These are phyloP conservation scores for Matsumurasca onukii DNA, from an alignment of 1,140 invertebrate species.

Conservation along the genomic window DNA sequence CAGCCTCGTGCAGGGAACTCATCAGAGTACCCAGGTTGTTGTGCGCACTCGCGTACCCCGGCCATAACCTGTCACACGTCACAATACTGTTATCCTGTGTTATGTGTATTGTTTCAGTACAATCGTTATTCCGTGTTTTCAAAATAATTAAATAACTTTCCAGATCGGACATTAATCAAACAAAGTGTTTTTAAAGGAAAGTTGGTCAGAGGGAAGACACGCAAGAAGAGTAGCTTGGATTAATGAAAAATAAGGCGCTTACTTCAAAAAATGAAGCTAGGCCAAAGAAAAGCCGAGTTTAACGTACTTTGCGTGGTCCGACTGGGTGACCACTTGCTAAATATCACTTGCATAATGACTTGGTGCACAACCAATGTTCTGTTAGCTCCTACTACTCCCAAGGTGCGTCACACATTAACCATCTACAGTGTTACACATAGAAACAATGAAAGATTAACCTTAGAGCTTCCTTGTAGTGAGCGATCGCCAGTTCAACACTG, in stretches of 20 bases:
- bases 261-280: not conserved
- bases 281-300: not conserved
- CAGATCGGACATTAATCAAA: too few species aligned
- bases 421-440: not conserved
- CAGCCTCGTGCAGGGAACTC: conserved; percentile 61
- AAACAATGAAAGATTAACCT: conserved; percentile 59
- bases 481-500: conserved; percentile 65
- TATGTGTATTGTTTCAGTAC: not conserved
- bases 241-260: not conserved
- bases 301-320: not conserved
- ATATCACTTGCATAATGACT: not conserved
- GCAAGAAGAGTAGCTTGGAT: not conserved
- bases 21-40: conserved; percentile 86
- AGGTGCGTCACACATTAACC: not conserved
- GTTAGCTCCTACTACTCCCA: not conserved
- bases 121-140: not conserved
- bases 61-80: conserved; percentile 69
- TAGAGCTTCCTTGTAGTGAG: conserved; percentile 78
- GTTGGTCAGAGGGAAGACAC: not conserved
- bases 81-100: not conserved
- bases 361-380: not conserved
- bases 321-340: not conserved
- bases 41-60: conserved; percentile 81
- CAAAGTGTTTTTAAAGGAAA: too few species aligned
- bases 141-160: not conserved